phyloP scores from a whole-genome alignment of 2,888 invertebrate genomes.

The Calliopum simillimum region DNA sequence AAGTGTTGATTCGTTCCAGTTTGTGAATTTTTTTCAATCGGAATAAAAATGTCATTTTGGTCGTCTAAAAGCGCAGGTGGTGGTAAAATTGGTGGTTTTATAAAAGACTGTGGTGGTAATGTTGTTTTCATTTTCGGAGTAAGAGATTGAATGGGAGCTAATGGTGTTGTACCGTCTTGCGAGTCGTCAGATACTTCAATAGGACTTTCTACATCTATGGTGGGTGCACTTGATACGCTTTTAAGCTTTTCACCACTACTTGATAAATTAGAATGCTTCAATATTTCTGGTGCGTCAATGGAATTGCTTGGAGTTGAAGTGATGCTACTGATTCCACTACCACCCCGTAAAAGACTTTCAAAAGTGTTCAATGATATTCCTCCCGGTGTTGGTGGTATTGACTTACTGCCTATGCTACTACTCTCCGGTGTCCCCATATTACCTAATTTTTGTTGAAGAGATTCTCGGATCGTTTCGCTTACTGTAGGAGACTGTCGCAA shows the following conservation, averaged over 20 bases:
- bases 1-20: slow-evolving; percentile 8
- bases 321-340: slow-evolving; percentile 9
- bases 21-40: slow-evolving; percentile 7
- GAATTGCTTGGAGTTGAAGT: slow-evolving; percentile 15
- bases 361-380: slow-evolving; percentile 42
- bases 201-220: slow-evolving; percentile 36
- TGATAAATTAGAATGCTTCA: background rate
- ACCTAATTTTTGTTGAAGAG: slow-evolving; percentile 32
- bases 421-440: slow-evolving; percentile 41
- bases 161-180: slow-evolving; percentile 46
- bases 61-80: slow-evolving; percentile 12
- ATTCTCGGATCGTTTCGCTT: slow-evolving; percentile 30
- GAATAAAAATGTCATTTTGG: slow-evolving; percentile 42
- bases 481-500: slow-evolving; percentile 37
- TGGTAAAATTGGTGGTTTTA: slow-evolving; percentile 15
- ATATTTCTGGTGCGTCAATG: background rate
- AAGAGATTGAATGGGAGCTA: slow-evolving; percentile 8
- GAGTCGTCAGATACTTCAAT: slow-evolving; percentile 63
- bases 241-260: background rate
- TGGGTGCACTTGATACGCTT: background rate
- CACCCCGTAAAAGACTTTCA: slow-evolving; percentile 28
- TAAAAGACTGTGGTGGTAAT: background rate
- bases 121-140: slow-evolving; percentile 3
- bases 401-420: slow-evolving; percentile 35
- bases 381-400: slow-evolving; percentile 42